phyloP scores from a whole-genome alignment of 2,113 vertebrate genomes.

The Chitala chitala region DNA sequence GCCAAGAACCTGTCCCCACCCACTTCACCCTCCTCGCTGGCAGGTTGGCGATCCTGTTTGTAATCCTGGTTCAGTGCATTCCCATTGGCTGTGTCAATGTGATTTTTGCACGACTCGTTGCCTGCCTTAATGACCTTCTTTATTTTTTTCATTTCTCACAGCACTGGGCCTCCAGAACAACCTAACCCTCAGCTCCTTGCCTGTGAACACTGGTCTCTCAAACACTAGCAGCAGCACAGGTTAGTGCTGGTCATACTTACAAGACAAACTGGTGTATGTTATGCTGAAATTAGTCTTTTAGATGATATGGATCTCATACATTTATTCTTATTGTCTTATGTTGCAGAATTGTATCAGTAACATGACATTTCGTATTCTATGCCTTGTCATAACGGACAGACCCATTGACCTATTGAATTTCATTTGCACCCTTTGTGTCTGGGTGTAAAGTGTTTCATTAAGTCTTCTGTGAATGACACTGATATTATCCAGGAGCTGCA shows the following conservation, averaged over 20 bases:
- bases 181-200: not conserved
- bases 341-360: not conserved
- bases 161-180: conserved; percentile 59
- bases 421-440: not conserved
- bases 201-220: not conserved
- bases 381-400: not conserved
- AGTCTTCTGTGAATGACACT: not conserved
- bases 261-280: not conserved
- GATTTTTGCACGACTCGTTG: not conserved
- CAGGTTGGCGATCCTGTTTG: conserved; percentile 52
- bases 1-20: conserved; percentile 71
- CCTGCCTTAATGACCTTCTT: not conserved
- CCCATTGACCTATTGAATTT: not conserved
- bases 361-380: not conserved
- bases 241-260: not conserved
- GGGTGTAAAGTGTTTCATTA: not conserved
- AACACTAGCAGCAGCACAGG: conserved; percentile 11
- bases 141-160: conserved; percentile 37
- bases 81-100: not conserved
- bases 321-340: not conserved
- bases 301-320: not conserved
- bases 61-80: not conserved
- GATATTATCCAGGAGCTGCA: not conserved
- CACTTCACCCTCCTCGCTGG: conserved; percentile 59
- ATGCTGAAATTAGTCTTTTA: not conserved